A percentile compares a stretch with the other conserved stretches of the same genome.
phyloP scores from a whole-genome alignment of 2,888 invertebrate genomes.

The Perizoma affinitatum region DNA sequence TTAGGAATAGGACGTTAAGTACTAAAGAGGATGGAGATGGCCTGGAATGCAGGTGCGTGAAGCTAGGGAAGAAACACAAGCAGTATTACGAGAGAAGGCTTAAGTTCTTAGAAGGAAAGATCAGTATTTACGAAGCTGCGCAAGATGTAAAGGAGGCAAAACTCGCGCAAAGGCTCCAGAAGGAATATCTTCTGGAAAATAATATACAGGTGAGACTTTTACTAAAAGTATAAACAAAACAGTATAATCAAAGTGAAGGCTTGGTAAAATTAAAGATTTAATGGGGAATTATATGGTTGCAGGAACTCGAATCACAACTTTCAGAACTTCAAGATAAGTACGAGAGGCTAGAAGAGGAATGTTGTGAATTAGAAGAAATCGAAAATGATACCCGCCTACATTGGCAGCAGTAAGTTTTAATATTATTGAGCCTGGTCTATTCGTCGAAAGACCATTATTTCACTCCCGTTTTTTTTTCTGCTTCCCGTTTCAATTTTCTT shows the following conservation, averaged over 20 bases:
- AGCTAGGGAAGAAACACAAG: conserved; percentile 83
- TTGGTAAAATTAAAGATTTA: background rate
- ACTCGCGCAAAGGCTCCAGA: conserved; percentile 85
- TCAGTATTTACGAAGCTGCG: conserved; percentile 87
- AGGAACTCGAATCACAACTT: conserved; percentile 82
- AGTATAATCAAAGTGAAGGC: background rate
- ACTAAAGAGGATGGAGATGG: conserved; percentile 71
- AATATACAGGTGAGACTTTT: conserved; percentile 67
- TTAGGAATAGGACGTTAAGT: conserved; percentile 77
- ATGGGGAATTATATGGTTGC: conserved; percentile 32
- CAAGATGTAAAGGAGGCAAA: conserved; percentile 86
- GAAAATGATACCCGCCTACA: conserved; percentile 89
- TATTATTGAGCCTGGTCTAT: no score
- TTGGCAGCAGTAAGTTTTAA: conserved; percentile 81
- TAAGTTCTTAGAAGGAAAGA: conserved; percentile 86
- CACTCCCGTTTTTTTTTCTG: no score
- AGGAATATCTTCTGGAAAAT: conserved; percentile 83
- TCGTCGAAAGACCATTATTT: no score
- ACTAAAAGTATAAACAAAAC: background rate
- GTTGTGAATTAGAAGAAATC: conserved; percentile 89
- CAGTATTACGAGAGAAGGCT: conserved; percentile 87
- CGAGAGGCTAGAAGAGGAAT: conserved; percentile 87
- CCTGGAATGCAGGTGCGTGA: conserved; percentile 79
- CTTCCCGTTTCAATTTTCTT: no score
- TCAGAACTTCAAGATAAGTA: conserved; percentile 86